Evolutionary conservation across 2,113 vertebrate genomes (phyloP), one percentile per base, ranked within the genome.

Genomic region (Seriola dumerili): DNA sequence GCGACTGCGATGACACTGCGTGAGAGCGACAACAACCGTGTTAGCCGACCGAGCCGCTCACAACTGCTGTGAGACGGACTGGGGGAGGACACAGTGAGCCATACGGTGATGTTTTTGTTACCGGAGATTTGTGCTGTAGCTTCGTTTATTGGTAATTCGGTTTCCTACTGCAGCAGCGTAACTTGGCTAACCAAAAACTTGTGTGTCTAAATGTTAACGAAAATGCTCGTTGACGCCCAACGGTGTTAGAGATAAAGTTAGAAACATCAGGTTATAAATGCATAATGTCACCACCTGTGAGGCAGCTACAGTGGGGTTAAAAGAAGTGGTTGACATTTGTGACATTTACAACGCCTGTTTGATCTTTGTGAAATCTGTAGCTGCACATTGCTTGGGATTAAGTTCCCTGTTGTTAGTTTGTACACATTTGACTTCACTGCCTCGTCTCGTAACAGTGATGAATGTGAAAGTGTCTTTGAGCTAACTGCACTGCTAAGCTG

Each of bases 1-100:
- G 79, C 87, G 9, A 13, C 74, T 29, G 71, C 83, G 72, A 82
- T 86, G 87, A 88, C 89, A 87, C 80, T 84, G 72, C 58, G 72
- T 6, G 69, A 72, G 81, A 78, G 19, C 76, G 81, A 81, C 66
- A 88, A 78, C 71, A 84, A 75, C 74, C 82, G 78, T 72, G 69
- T 23, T 61, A 36, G 78, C 48, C 40, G 3, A n/a, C 48, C 11
- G 9, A n/a, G 12, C 54, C 21, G 19, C 52, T n/a, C 14, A 11
- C 4, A 17, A 21, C 76, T 44, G 63, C 23, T 21, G 19, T 46
- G 23, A 25, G 8, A n/a, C 7, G 1, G 25, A 34, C 17, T 1
- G 4, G 7, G 1, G 11, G 57, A 52, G 62, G 74, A 72, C 69
- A 59, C 44, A 0, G 46, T 25, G 17, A 59, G 6, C 2, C 25